phyloP scores from a whole-genome alignment of 2,797 vertebrate genomes.

The Hipposideros larvatus region DNA sequence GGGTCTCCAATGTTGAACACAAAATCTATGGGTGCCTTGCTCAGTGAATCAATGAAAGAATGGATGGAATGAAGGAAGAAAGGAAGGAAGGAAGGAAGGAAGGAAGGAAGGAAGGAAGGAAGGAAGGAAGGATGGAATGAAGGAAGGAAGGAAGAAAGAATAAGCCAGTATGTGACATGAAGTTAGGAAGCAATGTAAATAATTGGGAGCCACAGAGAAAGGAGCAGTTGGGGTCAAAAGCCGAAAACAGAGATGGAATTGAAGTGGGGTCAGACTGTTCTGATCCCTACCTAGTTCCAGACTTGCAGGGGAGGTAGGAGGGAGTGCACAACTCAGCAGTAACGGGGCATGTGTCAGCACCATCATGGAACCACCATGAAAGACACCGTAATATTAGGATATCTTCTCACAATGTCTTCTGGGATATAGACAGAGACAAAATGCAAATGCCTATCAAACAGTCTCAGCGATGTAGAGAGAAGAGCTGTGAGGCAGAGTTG shows the following conservation, averaged over 20 bases:
- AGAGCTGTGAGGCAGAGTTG: not conserved
- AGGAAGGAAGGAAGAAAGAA: not conserved
- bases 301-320: too few species aligned
- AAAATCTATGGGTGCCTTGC: not conserved
- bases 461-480: not conserved
- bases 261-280: not conserved
- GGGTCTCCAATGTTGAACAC: not conserved
- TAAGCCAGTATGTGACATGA: not conserved
- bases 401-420: not conserved
- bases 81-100: not conserved
- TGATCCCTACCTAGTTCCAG: not conserved
- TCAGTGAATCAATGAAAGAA: not conserved
- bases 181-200: not conserved
- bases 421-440: not conserved
- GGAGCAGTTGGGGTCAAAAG: not conserved
- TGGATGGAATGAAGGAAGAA: too few species aligned
- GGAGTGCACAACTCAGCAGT: not conserved
- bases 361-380: not conserved
- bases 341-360: not conserved
- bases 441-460: too few species aligned
- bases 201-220: not conserved
- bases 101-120: too few species aligned
- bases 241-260: not conserved
- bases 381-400: not conserved
- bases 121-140: too few species aligned